Evolutionary conservation across 2,888 invertebrate genomes (phyloP), one percentile per base, ranked within the genome.

Genomic region (Rhogogaster chlorosoma): DNA sequence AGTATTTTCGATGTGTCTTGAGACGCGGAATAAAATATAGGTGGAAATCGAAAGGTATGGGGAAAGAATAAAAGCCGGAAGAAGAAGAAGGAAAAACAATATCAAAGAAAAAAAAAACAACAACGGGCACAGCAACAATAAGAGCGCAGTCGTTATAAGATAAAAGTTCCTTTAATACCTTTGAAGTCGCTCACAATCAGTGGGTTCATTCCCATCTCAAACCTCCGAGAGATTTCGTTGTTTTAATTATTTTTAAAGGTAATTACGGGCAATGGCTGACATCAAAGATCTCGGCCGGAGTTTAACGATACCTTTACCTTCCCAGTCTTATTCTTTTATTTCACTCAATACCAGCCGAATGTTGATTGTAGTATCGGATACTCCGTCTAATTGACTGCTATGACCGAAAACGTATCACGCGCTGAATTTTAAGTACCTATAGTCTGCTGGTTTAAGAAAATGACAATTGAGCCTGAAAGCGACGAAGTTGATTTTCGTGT

Each of bases 261-360:
- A 45, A 83, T 83, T 83, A 70, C 83, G 45, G 45, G 67, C 70
- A 67, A 83, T 83, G 83, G 83, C 83, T 83, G 83, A 67, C 83
- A 67, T 83, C 83, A 83, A 83, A 83, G 83, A 83, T 70, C 42
- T 83, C 32, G 18, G 80, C 10, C 45, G 18, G 67, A 67, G 42
- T 70, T 83, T 67, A 83, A 83, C 67, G 82, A 82, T 82, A 64
- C 64, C 22, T 64, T 45, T 36, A 82, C 64, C 38, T 82, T 82
- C 29, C 22, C 15, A 42, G 82, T 45, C 26, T 64, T 64, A 32
- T 38, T 80, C 26, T 15, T 80, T 80, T 80, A 22, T 32, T 53
- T 61, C 80, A 32, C 80, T 22, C 32, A 80, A 36, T 32, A 49
- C 36, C 12, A 73, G 29, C 32, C 32, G 7, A 53, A 77, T 77